phyloP scores from a whole-genome alignment of 2,113 vertebrate species.

The Scophthalmus maximus region DNA sequence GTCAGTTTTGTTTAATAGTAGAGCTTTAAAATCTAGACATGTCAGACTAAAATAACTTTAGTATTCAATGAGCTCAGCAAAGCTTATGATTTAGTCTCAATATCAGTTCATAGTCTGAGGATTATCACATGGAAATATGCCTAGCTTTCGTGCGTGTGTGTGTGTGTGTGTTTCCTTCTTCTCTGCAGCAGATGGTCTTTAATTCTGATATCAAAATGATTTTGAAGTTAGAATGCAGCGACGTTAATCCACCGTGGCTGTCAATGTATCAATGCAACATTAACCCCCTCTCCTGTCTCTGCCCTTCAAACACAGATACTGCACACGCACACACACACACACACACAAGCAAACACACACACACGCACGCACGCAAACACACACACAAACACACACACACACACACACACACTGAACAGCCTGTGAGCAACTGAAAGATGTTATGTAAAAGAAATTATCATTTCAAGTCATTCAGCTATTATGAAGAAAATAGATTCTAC shows the following conservation, averaged over 20 bases:
- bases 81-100: neutral
- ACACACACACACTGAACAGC: too few relatives aligned
- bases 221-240: conserved; percentile 15
- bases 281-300: neutral
- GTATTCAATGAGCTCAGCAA: neutral
- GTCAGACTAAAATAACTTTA: neutral
- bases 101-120: neutral
- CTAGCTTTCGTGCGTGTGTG: neutral
- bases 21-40: too few relatives aligned
- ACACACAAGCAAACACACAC: neutral
- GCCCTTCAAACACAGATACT: neutral
- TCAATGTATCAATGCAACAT: neutral
- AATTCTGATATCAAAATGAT: conserved; percentile 5
- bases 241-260: conserved; percentile 21
- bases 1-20: too few relatives aligned
- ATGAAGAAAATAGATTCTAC: too few relatives aligned
- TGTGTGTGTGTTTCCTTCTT: neutral
- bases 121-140: neutral
- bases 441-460: too few relatives aligned
- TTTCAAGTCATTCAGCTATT: too few relatives aligned
- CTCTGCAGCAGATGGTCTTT: conserved; percentile 33
- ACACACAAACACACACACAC: too few relatives aligned
- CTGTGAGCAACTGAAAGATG: too few relatives aligned
- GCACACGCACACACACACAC: neutral
- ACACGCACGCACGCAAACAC: too few relatives aligned